These are phyloP conservation scores for Gymnarchus niloticus DNA, from an alignment of 2,113 vertebrate species.

Conservation along the genomic window DNA sequence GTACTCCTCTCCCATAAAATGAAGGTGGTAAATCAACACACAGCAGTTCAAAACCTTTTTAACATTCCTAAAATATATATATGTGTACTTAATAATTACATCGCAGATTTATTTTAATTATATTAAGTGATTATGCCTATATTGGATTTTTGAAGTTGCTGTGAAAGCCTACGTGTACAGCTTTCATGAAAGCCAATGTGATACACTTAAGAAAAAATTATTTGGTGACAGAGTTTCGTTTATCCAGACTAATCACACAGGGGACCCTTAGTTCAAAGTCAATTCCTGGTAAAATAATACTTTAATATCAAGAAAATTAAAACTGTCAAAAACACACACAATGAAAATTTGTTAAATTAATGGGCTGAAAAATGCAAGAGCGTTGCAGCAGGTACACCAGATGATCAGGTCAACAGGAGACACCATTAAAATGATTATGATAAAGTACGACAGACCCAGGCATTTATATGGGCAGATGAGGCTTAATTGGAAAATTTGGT, in stretches of 20 bases:
- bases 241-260: constrained; percentile 27
- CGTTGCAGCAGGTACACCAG: constrained; percentile 66
- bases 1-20: constrained; percentile 28
- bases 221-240: constrained; percentile 35
- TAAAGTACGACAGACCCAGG: constrained; percentile 62
- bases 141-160: background rate
- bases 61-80: constrained; percentile 24
- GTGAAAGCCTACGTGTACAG: background rate
- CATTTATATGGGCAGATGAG: constrained; percentile 48
- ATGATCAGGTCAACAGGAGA: constrained; percentile 73
- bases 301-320: constrained; percentile 63
- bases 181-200: background rate
- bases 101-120: constrained; percentile 58
- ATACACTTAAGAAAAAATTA: constrained; percentile 21
- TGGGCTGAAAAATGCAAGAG: constrained; percentile 68
- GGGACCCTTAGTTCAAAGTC: constrained; percentile 38
- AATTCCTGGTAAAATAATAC: constrained; percentile 40
- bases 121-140: constrained; percentile 43
- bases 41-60: constrained; percentile 54
- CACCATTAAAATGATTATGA: constrained; percentile 71
- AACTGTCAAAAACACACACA: constrained; percentile 69
- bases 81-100: constrained; percentile 34
- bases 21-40: constrained; percentile 58
- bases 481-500: constrained; percentile 57
- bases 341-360: constrained; percentile 80